Conservation (phyloP, 2,113 vertebrate species). For the Pelecanus crispus region DNA sequence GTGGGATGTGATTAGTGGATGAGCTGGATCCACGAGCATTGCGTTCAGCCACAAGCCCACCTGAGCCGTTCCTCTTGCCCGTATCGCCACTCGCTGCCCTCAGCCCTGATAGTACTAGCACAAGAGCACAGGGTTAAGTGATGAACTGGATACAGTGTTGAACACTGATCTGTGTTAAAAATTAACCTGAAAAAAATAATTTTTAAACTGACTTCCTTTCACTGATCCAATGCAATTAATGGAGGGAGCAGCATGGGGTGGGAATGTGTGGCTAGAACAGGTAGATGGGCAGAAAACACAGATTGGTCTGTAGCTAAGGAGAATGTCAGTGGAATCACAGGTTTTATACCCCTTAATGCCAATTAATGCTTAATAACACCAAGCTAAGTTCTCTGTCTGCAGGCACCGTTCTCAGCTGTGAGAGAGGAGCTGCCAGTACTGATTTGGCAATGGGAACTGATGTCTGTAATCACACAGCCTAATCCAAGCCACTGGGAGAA, state of each 20-base stretch:
- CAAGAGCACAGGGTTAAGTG: not conserved
- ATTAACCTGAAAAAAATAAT: not conserved
- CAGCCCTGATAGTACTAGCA: not conserved
- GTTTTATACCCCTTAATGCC: not conserved
- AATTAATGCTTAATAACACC: not conserved
- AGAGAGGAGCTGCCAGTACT: not conserved
- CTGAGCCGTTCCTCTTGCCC: not conserved
- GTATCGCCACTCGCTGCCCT: not conserved
- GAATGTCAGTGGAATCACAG: not conserved
- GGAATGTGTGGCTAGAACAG: not conserved
- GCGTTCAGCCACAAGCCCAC: not conserved
- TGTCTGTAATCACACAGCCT: not conserved
- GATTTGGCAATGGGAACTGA: not conserved
- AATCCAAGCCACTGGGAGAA: not conserved
- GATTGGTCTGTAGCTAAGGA: not conserved
- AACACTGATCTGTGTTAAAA: not conserved
- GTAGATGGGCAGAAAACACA: not conserved
- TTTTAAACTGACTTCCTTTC: not conserved
- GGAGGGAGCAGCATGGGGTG: not conserved
- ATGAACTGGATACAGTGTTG: not conserved
- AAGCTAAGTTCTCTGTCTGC: not conserved
- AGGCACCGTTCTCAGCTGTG: not conserved
- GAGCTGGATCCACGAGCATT: not conserved
- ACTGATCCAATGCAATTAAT: not conserved
- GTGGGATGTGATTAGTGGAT: not conserved